A percentile compares a stretch with the other conserved stretches of the same genome.
phyloP scores from a whole-genome alignment of 2,888 invertebrate species.

The Eupithecia tripunctaria region DNA sequence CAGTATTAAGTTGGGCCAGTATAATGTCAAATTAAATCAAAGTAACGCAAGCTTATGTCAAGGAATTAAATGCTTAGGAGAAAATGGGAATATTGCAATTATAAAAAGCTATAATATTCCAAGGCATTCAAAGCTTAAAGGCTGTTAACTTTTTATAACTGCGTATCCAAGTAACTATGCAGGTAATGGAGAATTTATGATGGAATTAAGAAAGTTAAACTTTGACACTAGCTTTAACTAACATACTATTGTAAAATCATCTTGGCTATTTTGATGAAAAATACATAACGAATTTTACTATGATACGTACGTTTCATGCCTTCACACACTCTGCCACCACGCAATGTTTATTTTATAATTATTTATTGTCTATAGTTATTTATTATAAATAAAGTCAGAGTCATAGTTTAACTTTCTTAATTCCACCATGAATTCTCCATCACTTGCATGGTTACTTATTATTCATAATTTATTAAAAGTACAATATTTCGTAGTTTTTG shows the following conservation, averaged over 20 bases:
- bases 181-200: not conserved
- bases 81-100: not conserved
- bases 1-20: too few relatives aligned
- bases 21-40: not conserved
- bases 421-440: not conserved
- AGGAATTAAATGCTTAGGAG: not conserved
- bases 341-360: too few relatives aligned
- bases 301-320: too few relatives aligned
- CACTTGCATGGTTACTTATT: not conserved
- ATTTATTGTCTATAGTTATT: too few relatives aligned
- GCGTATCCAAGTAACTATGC: not conserved
- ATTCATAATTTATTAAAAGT: too few relatives aligned
- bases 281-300: too few relatives aligned
- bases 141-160: not conserved
- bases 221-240: not conserved
- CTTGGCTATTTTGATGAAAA: not conserved
- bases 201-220: not conserved
- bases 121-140: not conserved
- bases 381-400: constrained; percentile 4
- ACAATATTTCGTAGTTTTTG: too few relatives aligned
- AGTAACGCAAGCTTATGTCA: not conserved
- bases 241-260: not conserved
- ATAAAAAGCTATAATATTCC: not conserved
- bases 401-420: constrained; percentile 1
- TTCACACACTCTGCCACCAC: too few relatives aligned